Conservation (phyloP, 2,888 invertebrate species). For the Macrophya annulata region DNA sequence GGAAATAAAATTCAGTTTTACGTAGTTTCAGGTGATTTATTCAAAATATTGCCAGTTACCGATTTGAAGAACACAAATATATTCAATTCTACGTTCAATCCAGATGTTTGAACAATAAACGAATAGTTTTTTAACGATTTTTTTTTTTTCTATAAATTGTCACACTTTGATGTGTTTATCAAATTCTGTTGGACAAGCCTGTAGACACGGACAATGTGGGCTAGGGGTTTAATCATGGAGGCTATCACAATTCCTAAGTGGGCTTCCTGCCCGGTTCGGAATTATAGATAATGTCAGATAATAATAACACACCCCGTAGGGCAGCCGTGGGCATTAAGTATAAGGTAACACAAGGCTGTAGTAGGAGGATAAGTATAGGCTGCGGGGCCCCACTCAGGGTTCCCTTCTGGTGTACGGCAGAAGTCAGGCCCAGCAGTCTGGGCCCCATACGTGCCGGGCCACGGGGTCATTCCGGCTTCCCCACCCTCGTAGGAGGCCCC, state of each 20-base stretch:
- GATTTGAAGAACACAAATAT: not conserved
- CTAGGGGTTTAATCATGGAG: constrained; percentile 77
- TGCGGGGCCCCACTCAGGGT: constrained; percentile 72
- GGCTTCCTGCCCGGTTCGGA: constrained; percentile 79
- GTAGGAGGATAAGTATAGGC: constrained; percentile 79
- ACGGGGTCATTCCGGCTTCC: constrained; percentile 73
- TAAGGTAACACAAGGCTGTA: constrained; percentile 71
- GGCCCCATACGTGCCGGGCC: constrained; percentile 78
- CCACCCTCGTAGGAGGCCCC: constrained; percentile 44
- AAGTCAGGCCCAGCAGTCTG: constrained; percentile 77
- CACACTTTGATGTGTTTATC: constrained; percentile 47
- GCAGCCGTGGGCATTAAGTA: constrained; percentile 76
- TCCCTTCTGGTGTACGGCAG: constrained; percentile 74
- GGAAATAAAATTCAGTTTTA: not conserved
- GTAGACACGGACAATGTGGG: constrained; percentile 63
- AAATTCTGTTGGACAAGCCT: constrained; percentile 51
- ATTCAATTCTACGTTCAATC: not conserved
- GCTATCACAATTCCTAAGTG: constrained; percentile 79
- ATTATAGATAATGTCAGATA: constrained; percentile 80
- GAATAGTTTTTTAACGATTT: not conserved
- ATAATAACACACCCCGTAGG: constrained; percentile 78
- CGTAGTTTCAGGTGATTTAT: not conserved
- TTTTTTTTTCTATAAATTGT: constrained; percentile 8
- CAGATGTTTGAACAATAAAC: not conserved
- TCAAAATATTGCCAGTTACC: not conserved